phyloP scores from a whole-genome alignment of 2,797 vertebrate genomes.

The Aulostomus chinensis region DNA sequence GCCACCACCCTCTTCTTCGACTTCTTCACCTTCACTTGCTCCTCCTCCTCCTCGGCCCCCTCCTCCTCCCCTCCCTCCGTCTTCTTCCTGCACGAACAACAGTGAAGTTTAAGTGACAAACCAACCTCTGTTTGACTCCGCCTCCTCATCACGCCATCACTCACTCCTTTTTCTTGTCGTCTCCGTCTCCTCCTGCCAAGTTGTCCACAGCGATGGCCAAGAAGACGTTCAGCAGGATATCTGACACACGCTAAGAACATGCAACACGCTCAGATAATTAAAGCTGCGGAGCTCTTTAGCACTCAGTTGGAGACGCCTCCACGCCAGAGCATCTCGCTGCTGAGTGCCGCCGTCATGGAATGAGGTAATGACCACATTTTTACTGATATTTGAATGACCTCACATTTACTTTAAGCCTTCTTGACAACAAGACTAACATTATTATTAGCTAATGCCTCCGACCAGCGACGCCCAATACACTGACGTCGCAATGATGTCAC shows the following conservation, averaged over 20 bases:
- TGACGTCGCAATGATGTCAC: too few relatives aligned
- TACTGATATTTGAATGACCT: too few relatives aligned
- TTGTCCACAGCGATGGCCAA: constrained; percentile 99
- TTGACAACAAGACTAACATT: too few relatives aligned
- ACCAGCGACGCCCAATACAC: too few relatives aligned
- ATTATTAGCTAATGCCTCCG: too few relatives aligned
- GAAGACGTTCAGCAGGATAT: constrained; percentile 97
- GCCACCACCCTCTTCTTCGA: neutral
- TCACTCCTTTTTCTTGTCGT: constrained; percentile 89
- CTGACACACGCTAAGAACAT: constrained; percentile 73
- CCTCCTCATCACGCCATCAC: constrained; percentile 76
- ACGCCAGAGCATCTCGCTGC: too few relatives aligned
- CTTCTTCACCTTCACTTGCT: constrained; percentile 65
- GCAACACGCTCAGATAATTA: too few relatives aligned
- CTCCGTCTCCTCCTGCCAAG: constrained; percentile 92
- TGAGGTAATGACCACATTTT: too few relatives aligned
- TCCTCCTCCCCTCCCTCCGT: constrained; percentile 80
- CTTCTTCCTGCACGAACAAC: constrained; percentile 56
- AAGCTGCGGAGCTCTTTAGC: too few relatives aligned
- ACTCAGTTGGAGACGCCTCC: too few relatives aligned
- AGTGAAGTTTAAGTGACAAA: neutral
- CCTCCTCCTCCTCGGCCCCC: neutral
- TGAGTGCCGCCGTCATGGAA: too few relatives aligned
- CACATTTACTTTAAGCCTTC: too few relatives aligned
- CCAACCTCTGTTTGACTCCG: constrained; percentile 61